Base-by-base conservation (phyloP, 1,140 invertebrate genomes). In the Sesamia nonagrioides region DNA sequence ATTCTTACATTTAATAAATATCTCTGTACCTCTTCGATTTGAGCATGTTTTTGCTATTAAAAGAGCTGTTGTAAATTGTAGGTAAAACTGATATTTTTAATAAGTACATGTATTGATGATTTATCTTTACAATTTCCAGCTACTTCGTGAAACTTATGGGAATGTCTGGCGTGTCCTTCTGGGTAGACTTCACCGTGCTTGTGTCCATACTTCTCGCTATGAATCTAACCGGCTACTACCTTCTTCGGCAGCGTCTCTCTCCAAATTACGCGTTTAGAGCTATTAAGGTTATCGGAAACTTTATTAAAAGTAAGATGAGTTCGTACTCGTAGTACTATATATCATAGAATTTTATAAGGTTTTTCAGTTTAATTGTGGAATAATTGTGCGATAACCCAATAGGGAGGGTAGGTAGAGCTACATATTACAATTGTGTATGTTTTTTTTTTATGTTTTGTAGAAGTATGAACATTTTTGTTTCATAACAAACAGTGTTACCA, bases 251-350 rank as follows among this genome's bases (percentile, higher is more conserved):
- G 87, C 91, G 97, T 37, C 84, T 97, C 5, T 96, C 95, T 1
- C 96, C 97, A 0, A 97, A 96, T 82, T 97, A 96, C 88, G 96
- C 96, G 0, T 97, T 97, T 84, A 95, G 96, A 77, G 95, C 96
- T 9, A 89, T 97, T 15, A 95, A 95, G 63, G 89, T 96, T 17
- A 95, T 97, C 18, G 96, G 96, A 5, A 93, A 92, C 73, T 94
- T 96, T 61, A 92, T 97, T 9, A 97, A 97, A 82, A 95, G 87
- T 37, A 95, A 96, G 84, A 95, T 97, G 81, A 96, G 95, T 45
- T 77, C 78, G 15, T 77, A 50, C 17, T 58, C 54, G 5, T 73
- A 42, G 13, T 45, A 13, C 2, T n/a, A n/a, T n/a, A n/a, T 1
- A 3, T 27, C 27, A 27, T 5, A 6, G 13, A 11, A 11, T 15